A percentile compares a stretch with the other conserved stretches of the same genome.
These are phyloP conservation scores for Melanotaenia trifasciata DNA, from an alignment of 2,797 vertebrate species.

Conservation along the genomic window DNA sequence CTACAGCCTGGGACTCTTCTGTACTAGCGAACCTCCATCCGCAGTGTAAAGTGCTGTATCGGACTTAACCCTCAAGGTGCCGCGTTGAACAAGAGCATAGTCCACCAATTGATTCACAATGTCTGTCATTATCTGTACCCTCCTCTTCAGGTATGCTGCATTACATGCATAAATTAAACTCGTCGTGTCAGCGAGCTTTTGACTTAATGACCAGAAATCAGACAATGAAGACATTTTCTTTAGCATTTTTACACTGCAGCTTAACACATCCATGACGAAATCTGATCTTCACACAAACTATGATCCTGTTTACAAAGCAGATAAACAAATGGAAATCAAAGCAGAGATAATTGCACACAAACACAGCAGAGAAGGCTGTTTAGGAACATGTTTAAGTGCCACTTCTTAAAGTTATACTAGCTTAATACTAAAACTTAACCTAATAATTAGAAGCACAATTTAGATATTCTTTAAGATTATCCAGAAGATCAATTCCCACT, in stretches of 20 bases:
- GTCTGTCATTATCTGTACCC: slow-evolving; percentile 36
- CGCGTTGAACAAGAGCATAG: slow-evolving; percentile 25
- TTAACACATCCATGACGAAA: slow-evolving; percentile 1
- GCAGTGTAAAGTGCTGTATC: slow-evolving; percentile 87
- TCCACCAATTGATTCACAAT: slow-evolving; percentile 49
- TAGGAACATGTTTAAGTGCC: not conserved
- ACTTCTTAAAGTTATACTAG: not conserved
- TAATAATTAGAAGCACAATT: not conserved
- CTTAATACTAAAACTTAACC: not conserved
- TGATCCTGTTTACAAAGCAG: slow-evolving; percentile 17
- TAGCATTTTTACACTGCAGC: slow-evolving; percentile 17
- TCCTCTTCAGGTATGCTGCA: slow-evolving; percentile 69
- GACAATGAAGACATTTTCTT: not conserved
- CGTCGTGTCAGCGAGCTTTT: slow-evolving; percentile 11
- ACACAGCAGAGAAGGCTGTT: not conserved
- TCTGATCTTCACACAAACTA: slow-evolving; percentile 11
- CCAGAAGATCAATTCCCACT: not conserved
- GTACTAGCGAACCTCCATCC: slow-evolving; percentile 83
- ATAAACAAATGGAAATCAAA: slow-evolving; percentile 7
- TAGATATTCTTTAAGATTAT: not conserved
- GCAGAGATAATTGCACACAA: slow-evolving; percentile 9
- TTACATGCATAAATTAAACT: slow-evolving; percentile 63
- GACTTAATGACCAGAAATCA: not conserved
- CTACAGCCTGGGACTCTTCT: slow-evolving; percentile 82
- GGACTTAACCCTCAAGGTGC: slow-evolving; percentile 82